Conservation (phyloP, 2,113 vertebrate species). For the Eudyptes chrysolophus region DNA sequence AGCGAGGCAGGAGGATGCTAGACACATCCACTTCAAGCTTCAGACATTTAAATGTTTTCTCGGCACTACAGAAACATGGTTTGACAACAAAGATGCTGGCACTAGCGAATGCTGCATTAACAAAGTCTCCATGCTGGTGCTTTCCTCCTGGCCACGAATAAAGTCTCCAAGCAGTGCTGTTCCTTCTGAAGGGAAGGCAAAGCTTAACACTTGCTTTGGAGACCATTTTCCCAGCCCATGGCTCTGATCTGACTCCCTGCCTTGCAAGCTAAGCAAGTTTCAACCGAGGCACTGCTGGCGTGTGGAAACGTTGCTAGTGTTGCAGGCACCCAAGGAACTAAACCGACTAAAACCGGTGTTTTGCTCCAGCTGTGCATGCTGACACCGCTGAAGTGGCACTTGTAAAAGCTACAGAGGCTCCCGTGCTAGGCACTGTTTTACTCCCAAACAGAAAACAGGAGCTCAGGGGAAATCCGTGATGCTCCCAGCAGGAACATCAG, state of each 20-base stretch:
- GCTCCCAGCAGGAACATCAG: not conserved
- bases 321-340: not conserved
- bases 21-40: not conserved
- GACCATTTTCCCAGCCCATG: not conserved
- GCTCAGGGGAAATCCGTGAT: not conserved
- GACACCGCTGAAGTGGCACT: not conserved
- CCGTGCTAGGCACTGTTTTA: not conserved
- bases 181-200: not conserved
- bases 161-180: not conserved
- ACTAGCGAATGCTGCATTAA: not conserved
- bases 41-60: not conserved
- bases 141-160: not conserved
- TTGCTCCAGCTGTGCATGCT: not conserved
- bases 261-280: not conserved
- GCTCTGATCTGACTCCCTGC: not conserved
- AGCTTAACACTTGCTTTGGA: not conserved
- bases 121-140: not conserved
- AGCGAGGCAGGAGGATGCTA: not conserved
- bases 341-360: not conserved
- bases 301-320: not conserved
- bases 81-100: not conserved
- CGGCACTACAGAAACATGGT: not conserved
- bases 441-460: not conserved
- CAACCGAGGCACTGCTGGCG: not conserved
- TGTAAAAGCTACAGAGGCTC: not conserved